phyloP scores from a whole-genome alignment of 2,797 vertebrate genomes.

The Trematomus bernacchii region DNA sequence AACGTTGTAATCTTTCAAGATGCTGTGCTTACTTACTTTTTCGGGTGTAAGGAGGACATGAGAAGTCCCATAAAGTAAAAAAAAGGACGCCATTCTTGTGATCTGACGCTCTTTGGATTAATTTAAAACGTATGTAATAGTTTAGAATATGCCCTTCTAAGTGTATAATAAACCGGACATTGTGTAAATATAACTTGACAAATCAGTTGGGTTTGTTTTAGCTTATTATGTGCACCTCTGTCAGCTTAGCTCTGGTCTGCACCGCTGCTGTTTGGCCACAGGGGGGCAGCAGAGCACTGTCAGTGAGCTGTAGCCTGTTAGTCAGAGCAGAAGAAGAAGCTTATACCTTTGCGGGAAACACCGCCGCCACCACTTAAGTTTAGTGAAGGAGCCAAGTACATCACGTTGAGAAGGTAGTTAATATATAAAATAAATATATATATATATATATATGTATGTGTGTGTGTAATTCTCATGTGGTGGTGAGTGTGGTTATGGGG shows the following conservation, averaged over 20 bases:
- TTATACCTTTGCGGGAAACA: neutral
- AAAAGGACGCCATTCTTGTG: neutral
- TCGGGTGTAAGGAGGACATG: neutral
- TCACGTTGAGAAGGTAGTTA: constrained; percentile 13
- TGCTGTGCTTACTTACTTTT: neutral
- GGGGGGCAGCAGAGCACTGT: constrained; percentile 68
- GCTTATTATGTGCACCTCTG: neutral
- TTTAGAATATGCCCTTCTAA: neutral
- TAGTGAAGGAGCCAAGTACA: constrained; percentile 19
- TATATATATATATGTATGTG: neutral
- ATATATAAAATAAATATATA: neutral
- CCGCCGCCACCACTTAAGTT: neutral
- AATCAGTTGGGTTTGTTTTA: neutral
- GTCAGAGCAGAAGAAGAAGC: constrained; percentile 45
- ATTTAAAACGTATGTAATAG: neutral
- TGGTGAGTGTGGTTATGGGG: neutral
- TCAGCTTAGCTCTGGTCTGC: constrained; percentile 1
- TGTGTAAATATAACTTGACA: neutral
- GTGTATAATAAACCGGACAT: neutral
- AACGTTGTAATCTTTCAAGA: neutral
- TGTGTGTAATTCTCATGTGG: neutral
- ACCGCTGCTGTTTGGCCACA: constrained; percentile 48
- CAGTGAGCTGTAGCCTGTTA: neutral
- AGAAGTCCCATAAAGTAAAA: neutral
- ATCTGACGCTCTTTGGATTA: neutral